Evolutionary conservation across 2,888 invertebrate species (phyloP), one percentile per base, ranked within the genome.

Genomic region (Lithophane leautieri): DNA sequence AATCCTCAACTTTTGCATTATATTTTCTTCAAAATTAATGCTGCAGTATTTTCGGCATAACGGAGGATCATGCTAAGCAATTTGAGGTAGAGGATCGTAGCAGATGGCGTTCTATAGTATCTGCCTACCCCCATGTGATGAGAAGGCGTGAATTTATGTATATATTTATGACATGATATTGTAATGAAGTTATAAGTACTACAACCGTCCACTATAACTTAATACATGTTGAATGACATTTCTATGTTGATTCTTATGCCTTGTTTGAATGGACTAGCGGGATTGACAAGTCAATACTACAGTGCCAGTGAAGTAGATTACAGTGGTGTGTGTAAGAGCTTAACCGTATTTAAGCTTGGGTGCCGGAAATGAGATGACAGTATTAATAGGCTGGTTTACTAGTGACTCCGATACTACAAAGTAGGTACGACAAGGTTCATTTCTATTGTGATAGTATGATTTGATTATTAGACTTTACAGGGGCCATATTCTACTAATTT

Each of bases 221-320:
- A 4, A 42, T 25, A 44, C 16, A 60, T 12, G 50, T 60, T 50
- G 44, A 69, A 69, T 69, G 77, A 81, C 73, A 78, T 54, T 65
- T 81, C 60, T 61, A 70, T 80, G 67, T 80, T 70, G 65, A 58
- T 47, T 67, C 61, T 63, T 8, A 50, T 70, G 81, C 81, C 81
- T 62, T 44, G 73, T 81, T 81, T 81, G 69, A 81, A 81, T 25
- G 22, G 47, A 2, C 34, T 66, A 77, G 81, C 73, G 68, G 65
- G 72, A 81, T 77, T 72, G 81, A 73, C 68, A 74, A 74, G 70
- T 81, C 79, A 79, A 79, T 79, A 77, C 56, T 40, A 50, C 69
- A 73, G 50, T 16, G 19, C 52, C 69, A 60, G 77, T 72, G 73
- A 68, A 76, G 69, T 70, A 56, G 70, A 79, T 67, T 62, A 65